Percentiles rank a stretch among this genome's conserved stretches.
phyloP scores from a whole-genome alignment of 1,140 invertebrate species.

The Drosophila triauraria region DNA sequence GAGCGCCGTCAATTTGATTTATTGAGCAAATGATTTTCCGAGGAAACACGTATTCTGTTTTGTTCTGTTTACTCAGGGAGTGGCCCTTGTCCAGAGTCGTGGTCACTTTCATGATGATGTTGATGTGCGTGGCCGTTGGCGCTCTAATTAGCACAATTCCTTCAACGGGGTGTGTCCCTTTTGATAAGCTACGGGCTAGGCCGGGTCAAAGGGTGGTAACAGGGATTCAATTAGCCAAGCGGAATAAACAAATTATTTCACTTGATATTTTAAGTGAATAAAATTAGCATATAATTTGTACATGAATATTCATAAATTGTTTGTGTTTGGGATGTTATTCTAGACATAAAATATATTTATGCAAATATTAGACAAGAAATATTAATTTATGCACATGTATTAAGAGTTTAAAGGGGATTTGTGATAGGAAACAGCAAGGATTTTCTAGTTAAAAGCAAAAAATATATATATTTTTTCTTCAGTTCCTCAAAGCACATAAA shows the following conservation, averaged over 20 bases:
- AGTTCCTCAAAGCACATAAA: neutral
- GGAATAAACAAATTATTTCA: conserved; percentile 16
- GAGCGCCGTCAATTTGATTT: conserved; percentile 62
- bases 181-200: conserved; percentile 13
- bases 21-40: conserved; percentile 72
- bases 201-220: neutral
- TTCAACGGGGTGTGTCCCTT: conserved; percentile 46
- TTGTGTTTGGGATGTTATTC: neutral
- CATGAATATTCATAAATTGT: conserved; percentile 9
- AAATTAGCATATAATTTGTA: neutral
- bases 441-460: neutral
- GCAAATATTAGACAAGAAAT: neutral
- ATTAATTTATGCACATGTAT: neutral
- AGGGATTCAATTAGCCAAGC: conserved; percentile 25
- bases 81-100: conserved; percentile 20
- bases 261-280: conserved; percentile 5
- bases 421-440: neutral
- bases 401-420: neutral
- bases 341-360: neutral
- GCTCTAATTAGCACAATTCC: conserved; percentile 58
- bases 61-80: conserved; percentile 48
- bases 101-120: conserved; percentile 38
- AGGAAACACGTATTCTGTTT: conserved; percentile 52
- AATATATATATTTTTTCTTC: neutral
- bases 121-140: conserved; percentile 58